Evolutionary conservation across 1,140 invertebrate species (phyloP).

Genomic region (Halyomorpha halys): DNA sequence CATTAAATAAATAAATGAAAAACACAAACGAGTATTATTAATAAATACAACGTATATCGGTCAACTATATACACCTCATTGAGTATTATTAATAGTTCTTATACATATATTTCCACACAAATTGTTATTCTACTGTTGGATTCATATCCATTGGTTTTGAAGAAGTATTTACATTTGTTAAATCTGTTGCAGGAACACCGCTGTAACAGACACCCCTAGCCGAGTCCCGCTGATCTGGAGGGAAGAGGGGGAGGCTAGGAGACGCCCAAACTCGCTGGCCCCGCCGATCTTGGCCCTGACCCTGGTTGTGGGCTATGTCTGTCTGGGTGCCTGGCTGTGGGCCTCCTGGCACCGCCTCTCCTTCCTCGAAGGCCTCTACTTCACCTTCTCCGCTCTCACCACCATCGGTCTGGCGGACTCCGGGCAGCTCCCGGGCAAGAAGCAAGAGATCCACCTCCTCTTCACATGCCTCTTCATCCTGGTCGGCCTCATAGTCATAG

Average conservation of each 20-base stretch:
- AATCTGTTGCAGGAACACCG: slow-evolving; percentile 27
- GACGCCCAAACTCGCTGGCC: slow-evolving; percentile 42
- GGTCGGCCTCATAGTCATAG: slow-evolving; percentile 76
- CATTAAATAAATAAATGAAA: no score
- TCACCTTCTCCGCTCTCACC: slow-evolving; percentile 76
- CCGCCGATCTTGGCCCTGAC: slow-evolving; percentile 59
- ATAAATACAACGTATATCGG: no score
- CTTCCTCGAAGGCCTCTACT: slow-evolving; percentile 73
- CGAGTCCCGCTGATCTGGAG: slow-evolving; percentile 55
- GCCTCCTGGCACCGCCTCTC: slow-evolving; percentile 65
- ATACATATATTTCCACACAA: no score
- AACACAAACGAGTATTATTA: no score
- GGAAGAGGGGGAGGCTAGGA: slow-evolving; percentile 23
- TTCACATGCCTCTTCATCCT: slow-evolving; percentile 77
- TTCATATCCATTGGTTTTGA: no score
- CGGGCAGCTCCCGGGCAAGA: slow-evolving; percentile 45
- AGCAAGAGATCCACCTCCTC: slow-evolving; percentile 47
- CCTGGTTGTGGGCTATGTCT: slow-evolving; percentile 58
- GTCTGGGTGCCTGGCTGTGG: slow-evolving; percentile 58
- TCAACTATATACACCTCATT: no score
- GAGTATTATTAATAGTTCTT: no score
- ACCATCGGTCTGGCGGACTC: slow-evolving; percentile 81
- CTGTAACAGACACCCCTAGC: slow-evolving; percentile 57
- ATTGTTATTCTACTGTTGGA: no score
- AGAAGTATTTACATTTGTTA: no score